A percentile compares a stretch with the other conserved stretches of the same genome.
These are phyloP conservation scores for Mimachlamys varia DNA, from an alignment of 2,888 invertebrate genomes.

Conservation along the genomic window DNA sequence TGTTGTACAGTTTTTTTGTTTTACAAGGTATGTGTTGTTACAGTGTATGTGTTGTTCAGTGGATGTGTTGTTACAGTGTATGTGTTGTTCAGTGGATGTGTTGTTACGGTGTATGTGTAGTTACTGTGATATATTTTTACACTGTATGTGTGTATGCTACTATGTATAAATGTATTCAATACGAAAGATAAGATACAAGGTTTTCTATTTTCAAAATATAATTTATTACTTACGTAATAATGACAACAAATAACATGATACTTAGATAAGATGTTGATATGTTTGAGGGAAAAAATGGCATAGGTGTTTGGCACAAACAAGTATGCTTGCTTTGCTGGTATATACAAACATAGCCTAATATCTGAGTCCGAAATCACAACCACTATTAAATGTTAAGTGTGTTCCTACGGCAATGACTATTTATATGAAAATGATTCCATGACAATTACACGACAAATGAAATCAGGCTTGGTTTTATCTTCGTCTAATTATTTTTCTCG, in stretches of 20 bases:
- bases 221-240: constrained; percentile 28
- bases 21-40: too few species aligned
- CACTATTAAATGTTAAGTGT: not conserved
- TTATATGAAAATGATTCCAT: too few species aligned
- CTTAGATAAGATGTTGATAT: not conserved
- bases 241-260: constrained; percentile 31
- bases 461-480: not conserved
- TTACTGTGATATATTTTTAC: too few species aligned
- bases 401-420: not conserved
- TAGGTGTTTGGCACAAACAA: constrained; percentile 42
- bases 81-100: too few species aligned
- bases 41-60: too few species aligned
- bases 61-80: too few species aligned
- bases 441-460: too few species aligned
- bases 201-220: constrained; percentile 24
- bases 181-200: not conserved
- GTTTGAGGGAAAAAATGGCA: constrained; percentile 15
- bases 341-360: not conserved
- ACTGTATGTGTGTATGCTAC: too few species aligned
- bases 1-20: too few species aligned
- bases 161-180: too few species aligned
- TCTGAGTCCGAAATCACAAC: not conserved
- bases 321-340: constrained; percentile 34
- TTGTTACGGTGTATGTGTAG: too few species aligned
- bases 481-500: not conserved